These are phyloP conservation scores for Echinops telfairi DNA, from an alignment of 2,113 vertebrate genomes.

Conservation along the genomic window DNA sequence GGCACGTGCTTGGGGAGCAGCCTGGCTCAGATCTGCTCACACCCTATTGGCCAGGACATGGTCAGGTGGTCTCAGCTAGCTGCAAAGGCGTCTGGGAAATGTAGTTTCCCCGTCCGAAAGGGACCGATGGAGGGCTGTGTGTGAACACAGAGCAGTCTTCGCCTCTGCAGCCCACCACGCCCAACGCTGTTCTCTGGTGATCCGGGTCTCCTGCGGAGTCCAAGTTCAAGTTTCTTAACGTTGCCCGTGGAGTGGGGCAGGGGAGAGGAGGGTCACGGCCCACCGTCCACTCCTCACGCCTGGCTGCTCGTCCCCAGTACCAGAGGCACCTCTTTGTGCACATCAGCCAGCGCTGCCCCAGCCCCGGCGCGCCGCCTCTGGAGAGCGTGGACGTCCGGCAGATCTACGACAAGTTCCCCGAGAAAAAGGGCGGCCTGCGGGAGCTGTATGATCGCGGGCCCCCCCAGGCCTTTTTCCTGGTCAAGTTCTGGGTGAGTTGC, in stretches of 20 bases:
- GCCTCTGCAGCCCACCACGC: neutral
- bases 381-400: slow-evolving; percentile 82
- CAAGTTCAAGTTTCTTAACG: neutral
- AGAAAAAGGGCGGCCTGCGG: slow-evolving; percentile 86
- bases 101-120: neutral
- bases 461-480: slow-evolving; percentile 86
- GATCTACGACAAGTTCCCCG: slow-evolving; percentile 81
- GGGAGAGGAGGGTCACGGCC: neutral
- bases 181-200: neutral
- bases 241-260: neutral
- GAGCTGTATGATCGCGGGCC: slow-evolving; percentile 87
- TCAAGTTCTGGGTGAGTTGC: slow-evolving; percentile 87
- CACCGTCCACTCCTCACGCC: neutral
- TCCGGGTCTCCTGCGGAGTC: neutral
- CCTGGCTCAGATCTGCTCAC: neutral
- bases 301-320: slow-evolving; percentile 59
- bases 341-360: slow-evolving; percentile 83
- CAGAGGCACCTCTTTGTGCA: slow-evolving; percentile 87
- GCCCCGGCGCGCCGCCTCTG: slow-evolving; percentile 80
- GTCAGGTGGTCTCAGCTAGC: neutral
- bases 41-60: slow-evolving; percentile 6
- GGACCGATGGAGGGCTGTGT: neutral
- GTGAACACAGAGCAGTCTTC: neutral
- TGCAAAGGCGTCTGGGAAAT: slow-evolving; percentile 63
- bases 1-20: neutral